Base-by-base conservation (phyloP, 2,113 vertebrate genomes). In the Formicarius rufipectus region DNA sequence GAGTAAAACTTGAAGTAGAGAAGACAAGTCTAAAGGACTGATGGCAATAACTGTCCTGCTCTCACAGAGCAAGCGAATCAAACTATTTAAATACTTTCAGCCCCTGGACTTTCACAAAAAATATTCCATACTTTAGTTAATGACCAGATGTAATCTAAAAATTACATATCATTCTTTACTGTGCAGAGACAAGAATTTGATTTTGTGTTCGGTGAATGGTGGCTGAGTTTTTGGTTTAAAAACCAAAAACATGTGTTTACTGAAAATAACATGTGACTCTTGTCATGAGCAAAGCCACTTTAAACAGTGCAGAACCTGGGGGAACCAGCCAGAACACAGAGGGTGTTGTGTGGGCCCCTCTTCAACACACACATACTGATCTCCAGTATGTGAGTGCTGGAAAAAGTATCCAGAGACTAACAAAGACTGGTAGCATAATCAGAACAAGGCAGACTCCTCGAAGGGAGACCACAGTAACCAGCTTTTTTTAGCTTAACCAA, bases 401-500 rank as follows among this genome's bases (percentile, higher is more conserved):
- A 31, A 76, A 58, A 24, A 56, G 33, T 44, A 42, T 27, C 24
- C 68, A 59, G 28, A 56, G 76, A 17, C 62, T 87, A 53, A 55
- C 0, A 0, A 74, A 50, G 74, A 42, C 52, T 55, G 28, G 55
- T 19, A 58, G 35, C 62, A 75, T 62, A 62, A 82, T 27, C 77
- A 72, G 69, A 81, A 40, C 52, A 72, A 95, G 71, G 58, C 62
- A 91, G 67, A 87, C 52, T 91, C 47, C 74, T 72, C 62, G 14
- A 19, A 12, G 40, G n/a, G 15, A 87, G 64, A 77, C 14, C 27
- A 45, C 78, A 87, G 56, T 28, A 83, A 56, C 7, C 4, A 2
- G 47, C 52, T 93, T 91, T 93, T 92, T 95, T 87, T 89, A 94
- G 90, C 74, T 66, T 47, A 84, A 71, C 63, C 55, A 94, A 81